These are phyloP conservation scores for Hesperia comma DNA, from an alignment of 2,888 invertebrate genomes.

Conservation along the genomic window DNA sequence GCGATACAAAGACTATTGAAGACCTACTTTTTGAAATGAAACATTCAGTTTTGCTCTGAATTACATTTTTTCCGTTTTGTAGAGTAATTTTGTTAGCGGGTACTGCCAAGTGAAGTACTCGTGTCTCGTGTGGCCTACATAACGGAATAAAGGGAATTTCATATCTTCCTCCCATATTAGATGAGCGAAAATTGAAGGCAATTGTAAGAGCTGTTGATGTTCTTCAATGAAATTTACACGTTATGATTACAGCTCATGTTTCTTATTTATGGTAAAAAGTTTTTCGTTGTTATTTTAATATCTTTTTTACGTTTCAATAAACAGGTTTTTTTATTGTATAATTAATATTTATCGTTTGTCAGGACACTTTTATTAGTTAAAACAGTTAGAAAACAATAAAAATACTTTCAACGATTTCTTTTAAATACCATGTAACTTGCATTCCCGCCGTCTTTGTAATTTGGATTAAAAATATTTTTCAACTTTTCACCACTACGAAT, in stretches of 20 bases:
- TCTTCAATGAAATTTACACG: not conserved
- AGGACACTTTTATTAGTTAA: no score
- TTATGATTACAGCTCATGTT: not conserved
- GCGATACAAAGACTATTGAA: conserved; percentile 11
- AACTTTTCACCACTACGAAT: no score
- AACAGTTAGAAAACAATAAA: no score
- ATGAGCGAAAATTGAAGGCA: not conserved
- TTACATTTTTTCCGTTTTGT: conserved; percentile 18
- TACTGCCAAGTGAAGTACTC: conserved; percentile 11
- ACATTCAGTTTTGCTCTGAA: conserved; percentile 20
- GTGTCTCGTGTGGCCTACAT: conserved; percentile 6
- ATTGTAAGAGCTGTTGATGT: not conserved
- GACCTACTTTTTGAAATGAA: conserved; percentile 23
- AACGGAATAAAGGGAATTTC: conserved; percentile 9
- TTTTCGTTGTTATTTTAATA: no score
- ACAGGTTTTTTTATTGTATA: no score
- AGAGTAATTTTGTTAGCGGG: conserved; percentile 20
- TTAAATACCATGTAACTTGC: no score
- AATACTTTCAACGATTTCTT: no score
- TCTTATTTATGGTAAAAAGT: no score
- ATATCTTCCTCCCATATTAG: not conserved
- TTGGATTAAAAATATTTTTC: no score
- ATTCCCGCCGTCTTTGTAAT: no score
- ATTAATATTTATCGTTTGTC: no score
- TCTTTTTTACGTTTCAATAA: no score